phyloP scores from a whole-genome alignment of 1,140 invertebrate genomes.

The Bombus consobrinus region DNA sequence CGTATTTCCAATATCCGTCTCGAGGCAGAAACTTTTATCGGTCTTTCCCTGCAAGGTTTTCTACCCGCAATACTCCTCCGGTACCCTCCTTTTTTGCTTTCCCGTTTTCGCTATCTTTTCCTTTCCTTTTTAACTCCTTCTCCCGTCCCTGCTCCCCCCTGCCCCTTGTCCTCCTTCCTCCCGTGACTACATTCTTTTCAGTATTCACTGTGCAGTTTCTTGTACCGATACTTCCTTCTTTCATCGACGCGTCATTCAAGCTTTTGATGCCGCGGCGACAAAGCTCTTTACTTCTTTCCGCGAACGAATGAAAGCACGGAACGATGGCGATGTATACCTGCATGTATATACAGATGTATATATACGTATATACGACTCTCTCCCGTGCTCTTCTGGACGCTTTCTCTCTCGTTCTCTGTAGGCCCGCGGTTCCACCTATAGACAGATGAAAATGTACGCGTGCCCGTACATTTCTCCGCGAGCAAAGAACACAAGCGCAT shows the following conservation, averaged over 20 bases:
- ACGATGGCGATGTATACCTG: slow-evolving; percentile 67
- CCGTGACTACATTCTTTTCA: slow-evolving; percentile 74
- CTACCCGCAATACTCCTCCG: slow-evolving; percentile 25
- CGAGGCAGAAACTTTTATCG: slow-evolving; percentile 48
- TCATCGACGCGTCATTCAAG: slow-evolving; percentile 75
- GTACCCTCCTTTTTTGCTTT: slow-evolving; percentile 35
- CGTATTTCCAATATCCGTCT: slow-evolving; percentile 63
- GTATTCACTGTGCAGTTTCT: slow-evolving; percentile 74
- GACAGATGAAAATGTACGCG: background rate
- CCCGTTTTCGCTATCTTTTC: slow-evolving; percentile 60
- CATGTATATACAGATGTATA: slow-evolving; percentile 32
- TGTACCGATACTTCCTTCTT: slow-evolving; percentile 76
- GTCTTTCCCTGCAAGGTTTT: slow-evolving; percentile 24
- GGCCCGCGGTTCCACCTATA: slow-evolving; percentile 10
- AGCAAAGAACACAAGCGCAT: slow-evolving; percentile 4
- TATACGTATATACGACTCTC: slow-evolving; percentile 20
- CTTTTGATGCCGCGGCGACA: slow-evolving; percentile 76
- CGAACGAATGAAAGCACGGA: slow-evolving; percentile 71
- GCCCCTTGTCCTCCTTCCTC: slow-evolving; percentile 42
- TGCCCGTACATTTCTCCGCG: slow-evolving; percentile 10
- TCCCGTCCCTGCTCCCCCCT: background rate
- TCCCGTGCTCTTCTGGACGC: background rate
- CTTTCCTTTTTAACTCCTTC: slow-evolving; percentile 63
- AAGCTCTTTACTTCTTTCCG: slow-evolving; percentile 75
- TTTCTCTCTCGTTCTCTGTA: background rate